Conservation (phyloP, 1,140 invertebrate genomes). For the Drosophila suzukii region DNA sequence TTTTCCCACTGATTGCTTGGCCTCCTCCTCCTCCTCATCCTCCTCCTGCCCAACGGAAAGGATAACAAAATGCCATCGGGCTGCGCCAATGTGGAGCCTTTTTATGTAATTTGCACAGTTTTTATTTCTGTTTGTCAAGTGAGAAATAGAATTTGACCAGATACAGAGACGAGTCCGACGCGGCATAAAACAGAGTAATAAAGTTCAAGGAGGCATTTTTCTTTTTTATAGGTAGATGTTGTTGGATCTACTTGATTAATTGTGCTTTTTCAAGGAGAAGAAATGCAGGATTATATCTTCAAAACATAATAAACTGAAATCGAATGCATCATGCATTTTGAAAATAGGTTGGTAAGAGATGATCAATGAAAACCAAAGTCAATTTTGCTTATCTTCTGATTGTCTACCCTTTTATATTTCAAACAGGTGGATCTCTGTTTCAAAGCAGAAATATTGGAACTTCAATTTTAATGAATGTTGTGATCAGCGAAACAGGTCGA, state of each 20-base stretch:
- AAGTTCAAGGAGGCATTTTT: slow-evolving; percentile 30
- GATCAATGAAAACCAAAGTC: too few species aligned
- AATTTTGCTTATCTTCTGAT: too few species aligned
- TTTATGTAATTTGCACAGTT: slow-evolving; percentile 79
- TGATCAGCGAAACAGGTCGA: too few species aligned
- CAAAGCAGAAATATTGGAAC: too few species aligned
- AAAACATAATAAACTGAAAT: too few species aligned
- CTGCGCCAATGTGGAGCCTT: slow-evolving; percentile 78
- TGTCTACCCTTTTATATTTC: too few species aligned
- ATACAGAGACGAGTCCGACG: slow-evolving; percentile 29
- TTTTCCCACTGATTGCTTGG: slow-evolving; percentile 50
- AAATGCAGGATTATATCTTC: neutral
- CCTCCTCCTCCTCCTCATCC: neutral
- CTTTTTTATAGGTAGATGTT: slow-evolving; percentile 10
- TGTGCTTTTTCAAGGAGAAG: neutral
- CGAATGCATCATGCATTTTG: neutral
- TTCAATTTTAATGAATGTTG: too few species aligned
- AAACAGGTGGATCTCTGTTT: too few species aligned
- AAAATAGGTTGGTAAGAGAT: too few species aligned
- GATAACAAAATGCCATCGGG: slow-evolving; percentile 70
- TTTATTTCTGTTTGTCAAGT: slow-evolving; percentile 64
- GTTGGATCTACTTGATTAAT: slow-evolving; percentile 6
- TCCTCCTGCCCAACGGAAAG: slow-evolving; percentile 16
- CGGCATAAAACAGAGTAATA: slow-evolving; percentile 48
- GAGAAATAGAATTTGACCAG: slow-evolving; percentile 38